Evolutionary conservation across 1,140 invertebrate genomes (phyloP).

Genomic region (Nasonia longicornis): DNA sequence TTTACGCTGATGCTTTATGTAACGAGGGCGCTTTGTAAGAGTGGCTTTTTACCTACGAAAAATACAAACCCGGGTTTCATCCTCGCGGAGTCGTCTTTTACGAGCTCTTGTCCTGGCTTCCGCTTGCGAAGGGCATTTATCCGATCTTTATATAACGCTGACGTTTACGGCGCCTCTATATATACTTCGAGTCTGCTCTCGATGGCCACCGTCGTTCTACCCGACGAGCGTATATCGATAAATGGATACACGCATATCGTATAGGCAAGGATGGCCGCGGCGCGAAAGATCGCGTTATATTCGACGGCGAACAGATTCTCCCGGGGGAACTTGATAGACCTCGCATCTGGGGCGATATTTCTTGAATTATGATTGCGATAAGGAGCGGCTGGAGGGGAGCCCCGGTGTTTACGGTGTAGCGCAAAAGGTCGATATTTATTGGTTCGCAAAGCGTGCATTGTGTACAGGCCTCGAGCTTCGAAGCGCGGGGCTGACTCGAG

Average conservation of each 20-base stretch:
- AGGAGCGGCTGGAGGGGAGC: not conserved
- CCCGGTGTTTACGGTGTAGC: slow-evolving; percentile 2
- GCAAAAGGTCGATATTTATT: slow-evolving; percentile 4
- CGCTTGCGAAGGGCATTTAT: not conserved
- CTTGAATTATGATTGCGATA: slow-evolving; percentile 38
- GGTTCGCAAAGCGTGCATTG: not conserved
- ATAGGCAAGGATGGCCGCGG: not conserved
- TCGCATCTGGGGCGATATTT: slow-evolving; percentile 13
- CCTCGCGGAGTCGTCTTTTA: not conserved
- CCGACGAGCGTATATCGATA: not conserved
- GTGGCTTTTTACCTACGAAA: not conserved
- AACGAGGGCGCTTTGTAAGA: not conserved
- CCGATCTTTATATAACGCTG: slow-evolving; percentile 9
- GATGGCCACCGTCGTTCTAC: not conserved
- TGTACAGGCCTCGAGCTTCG: not conserved
- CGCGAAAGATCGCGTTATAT: not conserved
- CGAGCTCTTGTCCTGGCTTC: not conserved
- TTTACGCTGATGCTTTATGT: too few species aligned
- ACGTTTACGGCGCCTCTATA: not conserved
- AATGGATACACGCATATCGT: not conserved
- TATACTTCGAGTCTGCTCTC: not conserved
- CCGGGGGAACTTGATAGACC: slow-evolving; percentile 21
- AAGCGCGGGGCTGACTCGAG: too few species aligned
- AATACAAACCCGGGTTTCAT: not conserved
- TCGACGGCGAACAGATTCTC: not conserved